phyloP scores from a whole-genome alignment of 2,797 vertebrate species.

The Etheostoma perlongum region DNA sequence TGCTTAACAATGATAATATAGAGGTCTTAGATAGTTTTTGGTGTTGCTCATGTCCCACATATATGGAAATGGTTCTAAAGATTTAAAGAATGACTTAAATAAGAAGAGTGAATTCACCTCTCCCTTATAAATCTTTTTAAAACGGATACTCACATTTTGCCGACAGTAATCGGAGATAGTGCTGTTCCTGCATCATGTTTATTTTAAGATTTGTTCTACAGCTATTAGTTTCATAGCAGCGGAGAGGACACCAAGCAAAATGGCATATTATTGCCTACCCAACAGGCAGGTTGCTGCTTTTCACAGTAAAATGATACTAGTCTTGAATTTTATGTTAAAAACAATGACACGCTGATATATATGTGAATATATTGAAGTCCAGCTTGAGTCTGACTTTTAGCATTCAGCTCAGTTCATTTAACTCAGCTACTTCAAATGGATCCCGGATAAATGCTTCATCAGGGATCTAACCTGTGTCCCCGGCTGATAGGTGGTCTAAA shows the following conservation, averaged over 20 bases:
- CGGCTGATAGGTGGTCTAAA: background rate
- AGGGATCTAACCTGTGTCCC: background rate
- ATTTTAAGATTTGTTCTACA: conserved; percentile 27
- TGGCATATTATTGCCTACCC: background rate
- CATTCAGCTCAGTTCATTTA: background rate
- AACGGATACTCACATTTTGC: background rate
- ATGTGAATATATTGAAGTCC: background rate
- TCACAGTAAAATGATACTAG: background rate
- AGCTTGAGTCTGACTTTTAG: background rate
- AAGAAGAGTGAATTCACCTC: background rate
- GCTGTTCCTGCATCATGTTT: conserved; percentile 33
- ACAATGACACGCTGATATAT: background rate
- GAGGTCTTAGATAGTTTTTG: background rate
- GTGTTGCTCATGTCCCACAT: background rate
- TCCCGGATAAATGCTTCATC: background rate
- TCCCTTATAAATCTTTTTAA: background rate
- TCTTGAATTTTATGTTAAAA: background rate
- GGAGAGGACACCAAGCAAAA: background rate
- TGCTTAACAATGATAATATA: background rate
- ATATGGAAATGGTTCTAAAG: background rate
- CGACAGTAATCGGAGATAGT: background rate
- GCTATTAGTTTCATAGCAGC: background rate
- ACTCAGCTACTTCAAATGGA: background rate
- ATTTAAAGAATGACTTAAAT: background rate
- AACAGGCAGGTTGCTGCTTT: background rate